phyloP scores from a whole-genome alignment of 2,113 vertebrate genomes.

The Solenodon paradoxus region DNA sequence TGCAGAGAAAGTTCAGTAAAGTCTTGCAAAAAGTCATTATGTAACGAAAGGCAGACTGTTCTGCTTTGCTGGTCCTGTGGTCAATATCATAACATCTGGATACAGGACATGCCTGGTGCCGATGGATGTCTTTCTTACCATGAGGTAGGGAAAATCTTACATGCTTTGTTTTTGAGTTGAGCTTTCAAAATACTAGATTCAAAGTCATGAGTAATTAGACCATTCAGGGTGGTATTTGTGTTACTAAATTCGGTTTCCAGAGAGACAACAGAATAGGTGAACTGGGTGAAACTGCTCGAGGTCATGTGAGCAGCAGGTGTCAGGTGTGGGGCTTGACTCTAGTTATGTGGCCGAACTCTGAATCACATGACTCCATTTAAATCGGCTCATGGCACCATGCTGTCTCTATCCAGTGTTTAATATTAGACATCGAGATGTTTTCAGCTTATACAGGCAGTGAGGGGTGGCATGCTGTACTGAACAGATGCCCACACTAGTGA shows the following conservation, averaged over 20 bases:
- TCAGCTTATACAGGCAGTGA: neutral
- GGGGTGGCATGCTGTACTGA: neutral
- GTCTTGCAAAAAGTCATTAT: fast-evolving
- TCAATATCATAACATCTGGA: too few species aligned
- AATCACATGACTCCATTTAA: too few species aligned
- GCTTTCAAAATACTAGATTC: neutral
- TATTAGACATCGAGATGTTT: fast-evolving
- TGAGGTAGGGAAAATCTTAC: neutral
- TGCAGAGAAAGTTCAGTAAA: neutral
- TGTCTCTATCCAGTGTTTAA: fast-evolving
- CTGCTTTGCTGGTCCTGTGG: fast-evolving
- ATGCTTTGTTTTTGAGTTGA: neutral
- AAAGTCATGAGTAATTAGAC: too few species aligned
- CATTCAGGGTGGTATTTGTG: neutral
- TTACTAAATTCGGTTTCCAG: neutral
- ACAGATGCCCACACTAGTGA: fast-evolving
- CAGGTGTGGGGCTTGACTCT: neutral
- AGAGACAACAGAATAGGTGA: neutral
- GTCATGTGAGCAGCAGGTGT: neutral
- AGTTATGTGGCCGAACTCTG: too few species aligned
- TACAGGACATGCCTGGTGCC: fast-evolving
- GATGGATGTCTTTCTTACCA: neutral
- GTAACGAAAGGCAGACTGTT: neutral
- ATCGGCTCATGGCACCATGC: fast-evolving
- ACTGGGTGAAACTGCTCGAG: neutral